Conservation (phyloP, 2,888 invertebrate species). For the Philereme vetulata region DNA sequence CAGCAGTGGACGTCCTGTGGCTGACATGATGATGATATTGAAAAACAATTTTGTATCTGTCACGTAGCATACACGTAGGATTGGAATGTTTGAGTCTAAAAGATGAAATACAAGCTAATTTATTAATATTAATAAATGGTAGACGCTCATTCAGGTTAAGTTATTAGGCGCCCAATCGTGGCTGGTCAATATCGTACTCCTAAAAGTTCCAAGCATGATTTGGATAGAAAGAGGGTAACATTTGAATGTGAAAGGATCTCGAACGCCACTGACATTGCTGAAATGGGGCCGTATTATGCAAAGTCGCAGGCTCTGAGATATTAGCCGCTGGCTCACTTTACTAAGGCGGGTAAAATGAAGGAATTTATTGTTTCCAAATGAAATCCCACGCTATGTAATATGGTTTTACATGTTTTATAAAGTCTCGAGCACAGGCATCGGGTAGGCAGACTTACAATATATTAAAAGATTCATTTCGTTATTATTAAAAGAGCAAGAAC, state of each 20-base stretch:
- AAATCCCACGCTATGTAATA: not conserved
- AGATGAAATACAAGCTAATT: too few species aligned
- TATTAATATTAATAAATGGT: too few species aligned
- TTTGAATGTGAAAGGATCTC: conserved; percentile 17
- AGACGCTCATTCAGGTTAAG: conserved; percentile 5
- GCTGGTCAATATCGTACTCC: conserved; percentile 5
- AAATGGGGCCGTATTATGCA: conserved; percentile 8
- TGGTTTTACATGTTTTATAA: not conserved
- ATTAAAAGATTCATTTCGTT: too few species aligned
- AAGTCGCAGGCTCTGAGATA: conserved; percentile 4
- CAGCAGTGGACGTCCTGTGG: too few species aligned
- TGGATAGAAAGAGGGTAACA: conserved; percentile 11
- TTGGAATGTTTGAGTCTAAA: too few species aligned
- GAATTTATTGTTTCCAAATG: conserved; percentile 8
- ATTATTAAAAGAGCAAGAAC: too few species aligned
- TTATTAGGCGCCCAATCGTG: conserved; percentile 4
- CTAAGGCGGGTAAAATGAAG: conserved; percentile 8
- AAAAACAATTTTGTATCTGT: too few species aligned
- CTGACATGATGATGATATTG: too few species aligned
- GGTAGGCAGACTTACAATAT: too few species aligned
- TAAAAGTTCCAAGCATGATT: conserved; percentile 13
- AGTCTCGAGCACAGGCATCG: too few species aligned
- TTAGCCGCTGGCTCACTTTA: conserved; percentile 6
- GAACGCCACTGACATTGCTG: not conserved
- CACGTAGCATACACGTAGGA: too few species aligned